Conservation (phyloP, 2,888 invertebrate genomes). For the Sylvicola fuscatus region DNA sequence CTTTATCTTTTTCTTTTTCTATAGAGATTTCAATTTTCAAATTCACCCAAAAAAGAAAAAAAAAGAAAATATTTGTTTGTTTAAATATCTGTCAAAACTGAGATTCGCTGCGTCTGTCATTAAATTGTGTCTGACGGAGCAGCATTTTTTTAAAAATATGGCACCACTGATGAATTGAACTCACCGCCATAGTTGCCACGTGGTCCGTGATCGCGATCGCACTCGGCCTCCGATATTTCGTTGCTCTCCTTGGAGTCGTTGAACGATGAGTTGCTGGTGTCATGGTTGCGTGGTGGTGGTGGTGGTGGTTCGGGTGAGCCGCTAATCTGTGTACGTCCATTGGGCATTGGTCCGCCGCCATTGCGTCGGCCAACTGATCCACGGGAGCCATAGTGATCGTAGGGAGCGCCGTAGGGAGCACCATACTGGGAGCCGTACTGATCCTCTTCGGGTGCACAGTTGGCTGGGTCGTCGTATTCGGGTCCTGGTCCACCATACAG, state of each 20-base stretch:
- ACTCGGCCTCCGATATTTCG: conserved; percentile 85
- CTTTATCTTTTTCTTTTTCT: not conserved
- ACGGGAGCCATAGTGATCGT: conserved; percentile 76
- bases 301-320: conserved; percentile 41
- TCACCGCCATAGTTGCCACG: conserved; percentile 67
- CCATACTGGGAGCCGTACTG: conserved; percentile 74
- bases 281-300: conserved; percentile 69
- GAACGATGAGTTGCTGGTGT: conserved; percentile 59
- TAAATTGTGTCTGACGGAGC: too few species aligned
- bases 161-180: conserved; percentile 12
- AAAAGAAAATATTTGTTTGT: not conserved
- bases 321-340: not conserved
- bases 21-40: not conserved
- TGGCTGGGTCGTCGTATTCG: conserved; percentile 85
- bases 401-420: conserved; percentile 56
- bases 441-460: conserved; percentile 79
- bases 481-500: conserved; percentile 45
- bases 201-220: conserved; percentile 66
- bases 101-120: not conserved
- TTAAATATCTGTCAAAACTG: not conserved
- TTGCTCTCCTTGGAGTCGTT: conserved; percentile 89
- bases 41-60: not conserved
- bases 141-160: too few species aligned
- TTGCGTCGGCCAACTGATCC: conserved; percentile 55
- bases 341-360: conserved; percentile 22